phyloP scores from a whole-genome alignment of 2,797 vertebrate genomes.

The Sebastes taczanowskii region DNA sequence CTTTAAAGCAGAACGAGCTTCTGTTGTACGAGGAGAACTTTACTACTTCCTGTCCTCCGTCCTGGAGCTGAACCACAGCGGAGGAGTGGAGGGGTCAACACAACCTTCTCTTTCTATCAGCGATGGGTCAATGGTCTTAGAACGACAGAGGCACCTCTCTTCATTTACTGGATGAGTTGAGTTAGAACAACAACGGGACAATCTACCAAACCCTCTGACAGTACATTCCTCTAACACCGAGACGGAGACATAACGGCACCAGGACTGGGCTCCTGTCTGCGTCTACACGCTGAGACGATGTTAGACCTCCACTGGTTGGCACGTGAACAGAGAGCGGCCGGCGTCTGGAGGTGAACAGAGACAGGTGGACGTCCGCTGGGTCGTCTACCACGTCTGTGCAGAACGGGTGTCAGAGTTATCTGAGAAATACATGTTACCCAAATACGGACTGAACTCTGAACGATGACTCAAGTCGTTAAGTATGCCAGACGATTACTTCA shows the following conservation, averaged over 20 bases:
- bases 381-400: not conserved
- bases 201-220: too few species aligned
- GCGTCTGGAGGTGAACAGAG: not conserved
- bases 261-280: too few species aligned
- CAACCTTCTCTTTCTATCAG: too few species aligned
- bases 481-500: not conserved
- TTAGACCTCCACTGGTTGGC: slow-evolving; percentile 17
- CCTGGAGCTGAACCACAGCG: not conserved
- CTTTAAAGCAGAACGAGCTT: not conserved
- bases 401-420: not conserved
- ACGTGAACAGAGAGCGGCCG: slow-evolving; percentile 12
- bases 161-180: too few species aligned
- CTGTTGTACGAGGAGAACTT: not conserved
- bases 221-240: too few species aligned
- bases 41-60: not conserved
- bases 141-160: too few species aligned
- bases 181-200: too few species aligned
- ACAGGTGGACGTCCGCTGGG: not conserved
- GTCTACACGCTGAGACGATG: slow-evolving; percentile 9
- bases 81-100: too few species aligned
- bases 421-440: not conserved
- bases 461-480: not conserved
- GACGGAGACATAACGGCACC: too few species aligned
- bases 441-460: not conserved
- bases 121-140: too few species aligned